phyloP scores from a whole-genome alignment of 2,113 vertebrate species.

The Vidua macroura region DNA sequence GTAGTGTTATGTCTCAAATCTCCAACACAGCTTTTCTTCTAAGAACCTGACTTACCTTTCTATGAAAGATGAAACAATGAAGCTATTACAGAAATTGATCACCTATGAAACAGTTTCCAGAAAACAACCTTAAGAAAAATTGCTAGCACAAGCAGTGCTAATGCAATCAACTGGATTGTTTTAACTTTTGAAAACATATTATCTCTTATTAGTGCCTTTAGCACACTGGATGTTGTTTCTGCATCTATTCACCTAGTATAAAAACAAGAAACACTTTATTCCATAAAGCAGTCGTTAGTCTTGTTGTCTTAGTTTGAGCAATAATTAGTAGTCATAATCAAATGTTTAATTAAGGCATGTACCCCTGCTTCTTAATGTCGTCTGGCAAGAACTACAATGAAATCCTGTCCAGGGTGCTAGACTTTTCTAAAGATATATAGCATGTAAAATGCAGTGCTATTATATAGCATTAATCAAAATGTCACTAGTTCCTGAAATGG shows the following conservation, averaged over 20 bases:
- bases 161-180: not conserved
- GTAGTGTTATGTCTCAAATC: rapidly evolving
- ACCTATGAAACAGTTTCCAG: not conserved
- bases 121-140: not conserved
- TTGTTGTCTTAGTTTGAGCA: not conserved
- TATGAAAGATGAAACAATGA: not conserved
- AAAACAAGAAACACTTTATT: not conserved
- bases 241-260: not conserved
- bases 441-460: not conserved
- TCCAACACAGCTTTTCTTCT: not conserved
- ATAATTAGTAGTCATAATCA: not conserved
- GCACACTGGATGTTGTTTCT: not conserved
- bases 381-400: not conserved
- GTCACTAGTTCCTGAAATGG: constrained; percentile 8
- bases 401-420: not conserved
- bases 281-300: not conserved
- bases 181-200: not conserved
- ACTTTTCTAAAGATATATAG: not conserved
- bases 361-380: not conserved
- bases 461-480: constrained; percentile 16
- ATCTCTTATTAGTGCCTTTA: not conserved
- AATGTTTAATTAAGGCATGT: not conserved
- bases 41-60: not conserved
- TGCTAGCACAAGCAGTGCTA: not conserved
- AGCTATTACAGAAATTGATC: not conserved